Evolutionary conservation across 2,888 invertebrate genomes (phyloP).

Genomic region (Brenthis hecate): DNA sequence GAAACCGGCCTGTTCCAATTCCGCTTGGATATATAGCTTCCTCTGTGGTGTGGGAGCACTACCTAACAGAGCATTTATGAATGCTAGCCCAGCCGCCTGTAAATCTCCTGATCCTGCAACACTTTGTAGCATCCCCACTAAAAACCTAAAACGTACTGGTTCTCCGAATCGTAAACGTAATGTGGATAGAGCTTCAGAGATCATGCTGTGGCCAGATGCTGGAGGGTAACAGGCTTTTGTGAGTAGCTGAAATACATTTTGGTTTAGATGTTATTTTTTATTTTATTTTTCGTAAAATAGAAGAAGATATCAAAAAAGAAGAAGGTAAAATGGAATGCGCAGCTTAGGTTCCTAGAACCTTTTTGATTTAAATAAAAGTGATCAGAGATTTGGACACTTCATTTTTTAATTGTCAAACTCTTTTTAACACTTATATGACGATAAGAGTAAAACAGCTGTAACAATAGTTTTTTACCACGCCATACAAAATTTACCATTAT

Average conservation of each 20-base stretch:
- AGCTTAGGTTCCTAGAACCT: no score
- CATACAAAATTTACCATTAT: no score
- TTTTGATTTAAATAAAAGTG: no score
- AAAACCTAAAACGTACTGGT: conserved; percentile 94
- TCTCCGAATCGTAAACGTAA: conserved; percentile 94
- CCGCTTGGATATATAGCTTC: conserved; percentile 92
- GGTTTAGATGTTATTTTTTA: background rate
- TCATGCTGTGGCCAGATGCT: conserved; percentile 90
- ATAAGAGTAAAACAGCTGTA: no score
- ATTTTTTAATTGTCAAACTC: no score
- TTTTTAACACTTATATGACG: no score
- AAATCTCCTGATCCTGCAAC: conserved; percentile 88
- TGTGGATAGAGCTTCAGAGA: conserved; percentile 95
- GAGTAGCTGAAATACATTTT: conserved; percentile 83
- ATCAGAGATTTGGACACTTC: no score
- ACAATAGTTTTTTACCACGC: no score
- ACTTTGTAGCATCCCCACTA: conserved; percentile 93
- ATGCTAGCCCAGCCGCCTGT: conserved; percentile 90
- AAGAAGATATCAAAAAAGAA: no score
- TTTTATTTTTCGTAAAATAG: no score
- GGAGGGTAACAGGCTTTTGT: conserved; percentile 91
- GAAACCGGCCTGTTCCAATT: conserved; percentile 91
- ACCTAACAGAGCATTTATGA: conserved; percentile 91
- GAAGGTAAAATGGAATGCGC: no score
- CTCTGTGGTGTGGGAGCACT: conserved; percentile 89